These are phyloP conservation scores for Chloroceryle amazona DNA, from an alignment of 2,797 vertebrate species.

Conservation along the genomic window DNA sequence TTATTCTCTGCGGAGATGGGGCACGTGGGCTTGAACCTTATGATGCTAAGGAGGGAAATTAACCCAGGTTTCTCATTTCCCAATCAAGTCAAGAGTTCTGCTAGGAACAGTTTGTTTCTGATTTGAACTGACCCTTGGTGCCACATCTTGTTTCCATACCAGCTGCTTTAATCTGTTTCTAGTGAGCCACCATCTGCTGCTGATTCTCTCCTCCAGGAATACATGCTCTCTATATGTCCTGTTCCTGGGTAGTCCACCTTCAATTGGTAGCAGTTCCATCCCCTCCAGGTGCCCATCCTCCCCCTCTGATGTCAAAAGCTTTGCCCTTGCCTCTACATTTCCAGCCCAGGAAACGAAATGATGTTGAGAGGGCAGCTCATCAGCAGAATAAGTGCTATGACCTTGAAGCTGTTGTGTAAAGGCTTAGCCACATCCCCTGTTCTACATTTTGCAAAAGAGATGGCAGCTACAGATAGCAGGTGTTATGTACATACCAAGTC, in stretches of 20 bases:
- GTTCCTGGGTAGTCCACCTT: neutral
- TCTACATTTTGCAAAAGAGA: neutral
- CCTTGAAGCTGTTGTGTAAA: neutral
- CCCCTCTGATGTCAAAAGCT: neutral
- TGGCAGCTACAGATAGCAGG: neutral
- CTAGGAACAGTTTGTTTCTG: neutral
- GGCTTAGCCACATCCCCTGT: neutral
- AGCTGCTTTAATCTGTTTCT: constrained; percentile 13
- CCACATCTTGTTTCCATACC: neutral
- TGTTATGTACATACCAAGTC: rapidly evolving
- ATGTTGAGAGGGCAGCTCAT: neutral
- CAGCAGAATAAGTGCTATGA: neutral
- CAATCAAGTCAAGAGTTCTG: neutral
- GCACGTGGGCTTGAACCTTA: neutral
- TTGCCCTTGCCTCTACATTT: neutral
- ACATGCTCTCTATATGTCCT: rapidly evolving
- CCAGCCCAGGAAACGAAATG: neutral
- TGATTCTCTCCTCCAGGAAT: neutral
- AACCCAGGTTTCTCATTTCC: neutral
- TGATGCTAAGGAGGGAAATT: neutral
- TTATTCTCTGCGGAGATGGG: neutral
- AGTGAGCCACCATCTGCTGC: constrained; percentile 7
- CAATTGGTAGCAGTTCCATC: neutral
- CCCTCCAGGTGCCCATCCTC: neutral
- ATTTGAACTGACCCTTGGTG: neutral